phyloP scores from a whole-genome alignment of 2,888 invertebrate genomes.

The Orthosia gracilis region DNA sequence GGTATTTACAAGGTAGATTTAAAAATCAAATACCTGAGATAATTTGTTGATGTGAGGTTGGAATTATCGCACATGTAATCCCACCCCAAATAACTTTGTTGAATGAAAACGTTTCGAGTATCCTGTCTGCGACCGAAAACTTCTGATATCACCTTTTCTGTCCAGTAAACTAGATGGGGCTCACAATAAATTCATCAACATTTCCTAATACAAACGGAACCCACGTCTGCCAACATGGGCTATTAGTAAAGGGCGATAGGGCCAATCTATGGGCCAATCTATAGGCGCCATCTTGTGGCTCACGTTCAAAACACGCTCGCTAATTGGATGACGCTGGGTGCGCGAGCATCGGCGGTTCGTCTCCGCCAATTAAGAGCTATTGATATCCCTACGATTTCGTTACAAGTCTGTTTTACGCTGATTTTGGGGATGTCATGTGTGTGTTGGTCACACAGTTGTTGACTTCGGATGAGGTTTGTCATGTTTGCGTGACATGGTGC shows the following conservation, averaged over 20 bases:
- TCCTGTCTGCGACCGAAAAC: constrained; percentile 2
- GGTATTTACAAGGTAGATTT: too few species aligned
- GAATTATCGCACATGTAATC: too few species aligned
- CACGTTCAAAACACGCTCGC: constrained; percentile 55
- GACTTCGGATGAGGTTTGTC: constrained; percentile 4
- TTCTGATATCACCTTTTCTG: constrained; percentile 19
- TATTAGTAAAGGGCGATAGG: constrained; percentile 45
- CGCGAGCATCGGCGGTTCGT: constrained; percentile 59
- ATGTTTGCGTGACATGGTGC: constrained; percentile 1
- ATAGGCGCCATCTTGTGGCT: constrained; percentile 65
- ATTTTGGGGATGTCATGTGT: constrained; percentile 36
- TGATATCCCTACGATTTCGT: constrained; percentile 70
- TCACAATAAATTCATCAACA: constrained; percentile 58
- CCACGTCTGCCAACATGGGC: constrained; percentile 47
- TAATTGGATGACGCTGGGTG: constrained; percentile 74
- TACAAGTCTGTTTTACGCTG: constrained; percentile 44
- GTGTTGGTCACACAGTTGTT: constrained; percentile 47
- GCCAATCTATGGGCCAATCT: constrained; percentile 64
- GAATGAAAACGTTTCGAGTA: constrained; percentile 5
- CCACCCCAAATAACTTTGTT: too few species aligned
- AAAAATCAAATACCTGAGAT: too few species aligned
- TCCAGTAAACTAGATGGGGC: constrained; percentile 10
- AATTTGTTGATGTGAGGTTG: too few species aligned
- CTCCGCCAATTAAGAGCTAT: constrained; percentile 73
- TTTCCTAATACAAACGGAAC: constrained; percentile 43